Base-by-base conservation (phyloP, 2,888 invertebrate species). In the Pollenia angustigena region DNA sequence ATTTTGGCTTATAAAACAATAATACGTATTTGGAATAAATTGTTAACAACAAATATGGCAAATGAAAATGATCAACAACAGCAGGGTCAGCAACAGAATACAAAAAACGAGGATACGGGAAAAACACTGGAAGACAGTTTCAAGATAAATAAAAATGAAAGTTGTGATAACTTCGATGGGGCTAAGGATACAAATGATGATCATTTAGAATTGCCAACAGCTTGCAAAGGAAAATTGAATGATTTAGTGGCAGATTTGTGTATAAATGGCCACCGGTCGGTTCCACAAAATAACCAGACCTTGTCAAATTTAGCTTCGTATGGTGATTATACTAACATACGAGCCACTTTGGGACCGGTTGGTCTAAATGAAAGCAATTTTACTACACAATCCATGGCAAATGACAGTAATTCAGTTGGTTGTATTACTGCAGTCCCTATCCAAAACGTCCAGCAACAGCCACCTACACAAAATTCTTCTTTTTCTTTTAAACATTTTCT, bases 401-500 rank as follows among this genome's bases (percentile, higher is more conserved):
- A 82, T 23, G 12, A 10, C 6, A 42, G 42, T 18, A 76, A 81
- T 74, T 12, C 52, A 9, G 32, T 14, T 11, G 14, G n/a, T 48
- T 23, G 75, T 11, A 32, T 14, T 18, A n/a, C 40, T 16, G 10
- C 18, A 23, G 72, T 81, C 14, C 46, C 76, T 32, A 48, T 76
- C 32, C 85, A 79, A 81, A 86, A 78, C 79, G 71, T 78, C 72
- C 85, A 75, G 60, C 81, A 76, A 54, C 75, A 79, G 44, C 81
- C 87, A 44, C 89, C 88, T n/a, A 89, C 88, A 48, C 89, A 96
- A 89, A 96, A 96, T 93, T 96, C 97, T 12, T 90, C 91, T 4
- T 97, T 97, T 93, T 97, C 97, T 79, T 97, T 97, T 90, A 96
- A 97, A 92, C 97, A 97, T 92, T 97, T 97, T 92, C 93, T 97